Evolutionary conservation across 1,140 invertebrate genomes (phyloP).

Genomic region (Eriosoma lanigerum): DNA sequence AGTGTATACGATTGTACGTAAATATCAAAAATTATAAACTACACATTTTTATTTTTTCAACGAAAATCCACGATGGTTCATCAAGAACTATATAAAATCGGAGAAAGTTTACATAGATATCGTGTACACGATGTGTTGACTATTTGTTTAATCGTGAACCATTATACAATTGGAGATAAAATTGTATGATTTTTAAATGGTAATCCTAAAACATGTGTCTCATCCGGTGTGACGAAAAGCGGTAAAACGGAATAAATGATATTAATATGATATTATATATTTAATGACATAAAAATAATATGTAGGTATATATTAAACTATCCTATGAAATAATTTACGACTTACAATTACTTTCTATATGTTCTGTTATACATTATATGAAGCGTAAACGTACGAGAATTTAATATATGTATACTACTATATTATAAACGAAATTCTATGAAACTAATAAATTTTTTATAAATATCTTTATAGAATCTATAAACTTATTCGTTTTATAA

Average conservation of each 20-base stretch:
- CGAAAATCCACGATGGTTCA: no score
- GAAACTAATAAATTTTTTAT: no score
- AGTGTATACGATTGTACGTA: no score
- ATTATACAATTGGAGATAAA: constrained; percentile 11
- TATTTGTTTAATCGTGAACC: constrained; percentile 31
- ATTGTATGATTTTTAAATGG: neutral
- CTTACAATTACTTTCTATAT: constrained; percentile 5
- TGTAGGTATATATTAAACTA: neutral
- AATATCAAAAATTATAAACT: no score
- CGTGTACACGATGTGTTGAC: constrained; percentile 12
- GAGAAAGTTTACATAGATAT: constrained; percentile 17
- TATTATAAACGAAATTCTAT: neutral
- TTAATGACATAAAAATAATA: no score
- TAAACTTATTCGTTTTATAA: constrained; percentile 13
- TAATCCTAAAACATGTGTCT: neutral
- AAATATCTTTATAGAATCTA: neutral
- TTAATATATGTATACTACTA: neutral
- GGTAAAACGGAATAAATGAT: neutral
- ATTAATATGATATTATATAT: neutral
- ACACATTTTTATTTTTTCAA: no score
- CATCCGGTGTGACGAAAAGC: neutral
- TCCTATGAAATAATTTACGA: constrained; percentile 3
- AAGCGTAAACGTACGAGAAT: neutral
- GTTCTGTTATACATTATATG: neutral
- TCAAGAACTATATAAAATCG: neutral